Percentiles rank a stretch among this genome's conserved stretches.
Conservation (phyloP, 1,140 invertebrate species). For the Pseudomyrmex flavicornis region DNA sequence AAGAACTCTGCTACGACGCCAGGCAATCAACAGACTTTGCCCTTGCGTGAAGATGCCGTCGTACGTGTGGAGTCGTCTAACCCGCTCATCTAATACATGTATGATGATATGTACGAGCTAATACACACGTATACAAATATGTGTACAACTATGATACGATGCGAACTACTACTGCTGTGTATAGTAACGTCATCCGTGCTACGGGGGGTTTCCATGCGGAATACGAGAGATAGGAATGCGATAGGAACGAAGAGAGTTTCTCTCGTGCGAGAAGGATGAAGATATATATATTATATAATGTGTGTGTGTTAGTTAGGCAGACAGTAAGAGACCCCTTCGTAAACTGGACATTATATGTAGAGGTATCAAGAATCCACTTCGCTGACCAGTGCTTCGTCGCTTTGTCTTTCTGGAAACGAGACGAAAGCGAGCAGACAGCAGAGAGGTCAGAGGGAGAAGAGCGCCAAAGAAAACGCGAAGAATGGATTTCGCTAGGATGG, state of each 20-base stretch:
- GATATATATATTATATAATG: neutral
- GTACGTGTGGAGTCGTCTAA: conserved; percentile 8
- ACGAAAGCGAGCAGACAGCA: conserved; percentile 1
- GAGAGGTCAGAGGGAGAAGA: conserved; percentile 20
- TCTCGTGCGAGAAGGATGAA: neutral
- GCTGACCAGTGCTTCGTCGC: conserved; percentile 11
- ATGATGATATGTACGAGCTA: neutral
- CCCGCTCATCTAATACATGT: neutral
- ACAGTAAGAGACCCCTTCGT: neutral
- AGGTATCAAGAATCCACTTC: neutral
- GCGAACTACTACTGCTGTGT: neutral
- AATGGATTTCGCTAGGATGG: conserved; percentile 23
- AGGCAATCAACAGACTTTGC: conserved; percentile 49
- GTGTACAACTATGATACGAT: conserved; percentile 3
- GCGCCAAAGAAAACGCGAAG: conserved; percentile 42
- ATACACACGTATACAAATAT: neutral
- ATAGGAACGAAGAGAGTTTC: neutral
- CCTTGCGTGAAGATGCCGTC: conserved; percentile 18
- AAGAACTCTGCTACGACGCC: neutral
- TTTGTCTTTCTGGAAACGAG: conserved; percentile 17
- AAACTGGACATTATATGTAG: conserved; percentile 14
- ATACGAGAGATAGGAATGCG: neutral
- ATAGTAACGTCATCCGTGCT: neutral
- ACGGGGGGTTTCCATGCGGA: neutral
- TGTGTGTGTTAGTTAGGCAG: neutral